Conservation (phyloP, 2,888 invertebrate species). For the Platypus cylindrus region DNA sequence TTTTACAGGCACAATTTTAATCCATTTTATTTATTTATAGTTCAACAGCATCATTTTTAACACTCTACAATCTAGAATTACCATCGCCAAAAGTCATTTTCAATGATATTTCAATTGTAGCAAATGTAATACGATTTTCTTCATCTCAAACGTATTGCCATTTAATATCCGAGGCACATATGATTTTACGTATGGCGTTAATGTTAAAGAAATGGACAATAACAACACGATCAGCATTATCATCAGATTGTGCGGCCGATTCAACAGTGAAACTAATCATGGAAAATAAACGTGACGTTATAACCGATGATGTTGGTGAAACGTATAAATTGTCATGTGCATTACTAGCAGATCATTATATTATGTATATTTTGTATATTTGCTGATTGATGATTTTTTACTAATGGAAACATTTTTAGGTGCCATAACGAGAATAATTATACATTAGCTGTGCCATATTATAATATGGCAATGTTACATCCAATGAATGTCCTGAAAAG, state of each 20-base stretch:
- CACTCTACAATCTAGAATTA: slow-evolving; percentile 57
- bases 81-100: slow-evolving; percentile 52
- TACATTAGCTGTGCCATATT: slow-evolving; percentile 39
- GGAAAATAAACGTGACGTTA: slow-evolving; percentile 23
- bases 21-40: slow-evolving; percentile 18
- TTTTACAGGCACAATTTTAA: background rate
- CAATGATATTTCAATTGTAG: slow-evolving; percentile 56
- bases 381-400: slow-evolving; percentile 1
- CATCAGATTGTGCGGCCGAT: no score
- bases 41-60: slow-evolving; percentile 43
- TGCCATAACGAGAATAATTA: slow-evolving; percentile 27
- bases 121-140: slow-evolving; percentile 47
- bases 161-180: slow-evolving; percentile 59
- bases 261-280: slow-evolving; percentile 24
- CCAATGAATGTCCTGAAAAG: slow-evolving; percentile 38
- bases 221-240: no score
- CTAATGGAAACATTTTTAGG: slow-evolving; percentile 21
- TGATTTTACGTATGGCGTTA: slow-evolving; percentile 44
- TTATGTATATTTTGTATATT: slow-evolving; percentile 31
- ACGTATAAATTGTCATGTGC: slow-evolving; percentile 42
- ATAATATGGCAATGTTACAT: slow-evolving; percentile 40
- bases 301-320: slow-evolving; percentile 34
- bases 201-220: slow-evolving; percentile 31
- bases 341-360: slow-evolving; percentile 43
- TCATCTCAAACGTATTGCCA: slow-evolving; percentile 58